phyloP scores from a whole-genome alignment of 2,797 vertebrate species.

The Gymnoscopelus microlampas region DNA sequence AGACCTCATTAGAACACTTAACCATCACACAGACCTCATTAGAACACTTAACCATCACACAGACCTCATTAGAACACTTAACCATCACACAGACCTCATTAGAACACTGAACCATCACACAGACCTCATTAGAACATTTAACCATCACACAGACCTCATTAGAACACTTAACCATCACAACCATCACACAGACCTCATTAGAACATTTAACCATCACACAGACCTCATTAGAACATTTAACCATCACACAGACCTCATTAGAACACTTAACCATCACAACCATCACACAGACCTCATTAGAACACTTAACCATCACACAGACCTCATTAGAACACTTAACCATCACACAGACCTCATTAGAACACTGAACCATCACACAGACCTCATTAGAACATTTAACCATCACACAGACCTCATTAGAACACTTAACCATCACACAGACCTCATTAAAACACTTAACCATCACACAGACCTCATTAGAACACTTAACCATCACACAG shows the following conservation, averaged over 20 bases:
- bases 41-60: neutral
- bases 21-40: neutral
- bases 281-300: no score
- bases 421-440: neutral
- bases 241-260: neutral
- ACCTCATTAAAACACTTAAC: neutral
- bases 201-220: neutral
- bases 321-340: neutral
- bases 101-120: neutral
- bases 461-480: no score
- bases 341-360: no score
- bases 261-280: neutral
- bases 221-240: no score
- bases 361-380: neutral
- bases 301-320: neutral
- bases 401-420: no score
- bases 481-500: neutral
- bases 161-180: neutral
- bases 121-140: no score
- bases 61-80: no score
- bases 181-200: neutral
- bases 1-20: no score
- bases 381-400: neutral
- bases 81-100: neutral
- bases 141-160: neutral